A percentile compares a stretch with the other conserved stretches of the same genome.
Evolutionary conservation across 2,113 vertebrate genomes (phyloP).

Genomic region (Hippocampus mohnikei): DNA sequence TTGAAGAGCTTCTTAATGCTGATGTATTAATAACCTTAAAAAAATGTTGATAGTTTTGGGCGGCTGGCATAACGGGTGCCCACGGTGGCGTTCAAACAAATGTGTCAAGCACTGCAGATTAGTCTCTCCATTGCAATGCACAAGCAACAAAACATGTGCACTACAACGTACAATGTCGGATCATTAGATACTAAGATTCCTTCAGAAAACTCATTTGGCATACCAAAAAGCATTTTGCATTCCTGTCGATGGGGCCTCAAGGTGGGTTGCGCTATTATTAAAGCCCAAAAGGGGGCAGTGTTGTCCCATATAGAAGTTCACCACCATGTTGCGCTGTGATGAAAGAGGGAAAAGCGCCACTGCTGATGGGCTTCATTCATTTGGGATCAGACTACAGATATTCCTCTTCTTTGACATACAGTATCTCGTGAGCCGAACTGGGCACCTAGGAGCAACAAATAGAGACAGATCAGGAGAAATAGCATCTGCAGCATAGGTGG

Average conservation of each 20-base stretch:
- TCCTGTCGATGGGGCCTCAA: slow-evolving; percentile 20
- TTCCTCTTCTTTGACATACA: slow-evolving; percentile 82
- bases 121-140: not conserved
- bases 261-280: slow-evolving; percentile 2
- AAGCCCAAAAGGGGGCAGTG: slow-evolving; percentile 60
- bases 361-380: slow-evolving; percentile 9
- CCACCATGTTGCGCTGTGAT: not conserved
- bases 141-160: slow-evolving; percentile 53
- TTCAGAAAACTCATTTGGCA: slow-evolving; percentile 9
- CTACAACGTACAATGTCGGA: slow-evolving; percentile 42
- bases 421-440: slow-evolving; percentile 85
- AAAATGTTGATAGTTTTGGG: too few species aligned
- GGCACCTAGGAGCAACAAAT: slow-evolving; percentile 74
- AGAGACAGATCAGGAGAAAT: not conserved
- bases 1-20: too few species aligned
- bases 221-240: slow-evolving; percentile 50
- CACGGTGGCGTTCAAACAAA: too few species aligned
- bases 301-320: slow-evolving; percentile 2
- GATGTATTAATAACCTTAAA: too few species aligned
- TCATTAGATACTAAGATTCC: slow-evolving; percentile 20
- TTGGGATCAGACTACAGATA: slow-evolving; percentile 57
- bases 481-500: not conserved
- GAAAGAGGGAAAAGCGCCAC: slow-evolving; percentile 18
- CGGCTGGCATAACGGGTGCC: too few species aligned
- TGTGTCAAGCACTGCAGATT: not conserved